A percentile compares a stretch with the other conserved stretches of the same genome.
Evolutionary conservation across 2,888 invertebrate genomes (phyloP).

Genomic region (Cerastoderma edule): DNA sequence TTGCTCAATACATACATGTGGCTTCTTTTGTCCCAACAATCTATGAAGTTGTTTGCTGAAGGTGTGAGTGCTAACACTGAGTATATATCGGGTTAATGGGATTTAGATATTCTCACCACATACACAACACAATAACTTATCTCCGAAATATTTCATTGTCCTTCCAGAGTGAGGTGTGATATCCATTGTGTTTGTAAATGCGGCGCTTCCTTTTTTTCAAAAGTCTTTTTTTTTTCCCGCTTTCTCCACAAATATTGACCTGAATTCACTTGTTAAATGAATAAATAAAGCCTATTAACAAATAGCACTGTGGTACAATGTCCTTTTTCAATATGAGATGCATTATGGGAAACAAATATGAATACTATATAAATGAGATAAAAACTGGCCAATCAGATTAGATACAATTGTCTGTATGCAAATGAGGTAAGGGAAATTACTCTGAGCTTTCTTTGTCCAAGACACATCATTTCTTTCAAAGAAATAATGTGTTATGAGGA

Average conservation of each 20-base stretch:
- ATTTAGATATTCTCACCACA: not conserved
- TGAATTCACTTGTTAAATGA: constrained; percentile 21
- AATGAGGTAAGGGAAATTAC: constrained; percentile 30
- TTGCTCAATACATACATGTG: not conserved
- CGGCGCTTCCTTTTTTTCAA: not conserved
- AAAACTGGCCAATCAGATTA: constrained; percentile 27
- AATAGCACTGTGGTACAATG: constrained; percentile 24
- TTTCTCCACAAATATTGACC: too few relatives aligned
- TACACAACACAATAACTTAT: not conserved
- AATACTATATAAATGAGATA: constrained; percentile 22
- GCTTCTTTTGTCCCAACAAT: not conserved
- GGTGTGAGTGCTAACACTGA: not conserved
- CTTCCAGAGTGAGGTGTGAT: not conserved
- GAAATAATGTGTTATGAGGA: not conserved
- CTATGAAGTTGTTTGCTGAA: not conserved
- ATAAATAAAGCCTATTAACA: constrained; percentile 29
- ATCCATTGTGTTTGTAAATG: not conserved
- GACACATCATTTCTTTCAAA: constrained; percentile 4
- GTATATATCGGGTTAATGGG: not conserved
- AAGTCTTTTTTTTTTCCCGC: not conserved
- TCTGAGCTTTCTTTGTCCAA: constrained; percentile 30
- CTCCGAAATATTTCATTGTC: not conserved
- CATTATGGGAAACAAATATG: constrained; percentile 27
- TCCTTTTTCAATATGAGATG: constrained; percentile 15
- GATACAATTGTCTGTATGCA: constrained; percentile 18